These are phyloP conservation scores for Tenualosa ilisha DNA, from an alignment of 2,797 vertebrate genomes.

Conservation along the genomic window DNA sequence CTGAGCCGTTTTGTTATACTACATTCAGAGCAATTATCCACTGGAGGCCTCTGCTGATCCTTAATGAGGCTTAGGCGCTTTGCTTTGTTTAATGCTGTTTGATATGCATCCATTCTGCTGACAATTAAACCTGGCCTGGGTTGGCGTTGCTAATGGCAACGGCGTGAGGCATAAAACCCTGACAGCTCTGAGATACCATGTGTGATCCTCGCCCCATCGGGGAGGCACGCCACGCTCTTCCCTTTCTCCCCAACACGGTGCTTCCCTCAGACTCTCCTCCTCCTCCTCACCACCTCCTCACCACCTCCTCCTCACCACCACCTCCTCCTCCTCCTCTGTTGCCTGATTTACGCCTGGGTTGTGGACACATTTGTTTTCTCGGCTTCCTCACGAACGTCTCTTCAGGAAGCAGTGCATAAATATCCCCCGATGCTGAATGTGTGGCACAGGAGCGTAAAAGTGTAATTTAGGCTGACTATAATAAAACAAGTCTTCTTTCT, in stretches of 20 bases:
- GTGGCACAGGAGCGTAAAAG: background rate
- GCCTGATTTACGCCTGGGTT: background rate
- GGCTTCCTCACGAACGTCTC: background rate
- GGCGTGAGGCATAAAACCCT: constrained; percentile 10
- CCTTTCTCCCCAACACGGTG: background rate
- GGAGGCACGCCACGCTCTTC: background rate
- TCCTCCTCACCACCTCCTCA: background rate
- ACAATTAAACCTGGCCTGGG: constrained; percentile 24
- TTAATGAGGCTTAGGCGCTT: constrained; percentile 22
- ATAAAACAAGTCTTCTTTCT: background rate
- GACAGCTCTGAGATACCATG: constrained; percentile 26
- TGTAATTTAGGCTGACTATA: background rate
- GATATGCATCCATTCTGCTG: constrained; percentile 44
- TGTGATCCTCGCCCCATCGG: background rate
- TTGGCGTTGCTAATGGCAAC: constrained; percentile 23
- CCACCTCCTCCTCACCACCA: background rate
- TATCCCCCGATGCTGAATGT: background rate
- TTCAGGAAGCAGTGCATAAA: background rate
- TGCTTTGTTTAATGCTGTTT: constrained; percentile 56
- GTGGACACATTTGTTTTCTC: constrained; percentile 4
- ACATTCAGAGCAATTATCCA: constrained; percentile 30
- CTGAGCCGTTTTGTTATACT: background rate
- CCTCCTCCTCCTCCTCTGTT: background rate
- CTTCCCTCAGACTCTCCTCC: background rate
- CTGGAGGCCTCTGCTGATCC: constrained; percentile 42